phyloP scores from a whole-genome alignment of 2,888 invertebrate genomes.

The Adineta ricciae region DNA sequence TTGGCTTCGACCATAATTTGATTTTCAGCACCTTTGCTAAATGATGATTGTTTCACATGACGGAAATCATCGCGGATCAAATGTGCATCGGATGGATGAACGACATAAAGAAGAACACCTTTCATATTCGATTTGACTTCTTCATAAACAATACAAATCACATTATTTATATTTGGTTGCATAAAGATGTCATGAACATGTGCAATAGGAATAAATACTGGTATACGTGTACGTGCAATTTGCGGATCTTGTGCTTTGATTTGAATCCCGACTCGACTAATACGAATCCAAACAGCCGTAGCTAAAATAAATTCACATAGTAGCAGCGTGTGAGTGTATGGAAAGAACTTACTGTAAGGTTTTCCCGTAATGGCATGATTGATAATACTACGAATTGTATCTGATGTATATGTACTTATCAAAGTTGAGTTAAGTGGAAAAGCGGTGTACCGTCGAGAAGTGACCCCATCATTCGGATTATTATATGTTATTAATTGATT shows the following conservation, averaged over 20 bases:
- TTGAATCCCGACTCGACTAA: neutral
- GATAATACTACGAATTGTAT: conserved; percentile 9
- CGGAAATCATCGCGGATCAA: neutral
- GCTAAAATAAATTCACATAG: neutral
- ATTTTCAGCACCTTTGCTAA: neutral
- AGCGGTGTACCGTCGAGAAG: neutral
- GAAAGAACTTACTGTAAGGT: neutral
- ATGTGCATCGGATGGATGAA: neutral
- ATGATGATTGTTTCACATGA: neutral
- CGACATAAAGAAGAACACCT: neutral
- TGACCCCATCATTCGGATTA: neutral
- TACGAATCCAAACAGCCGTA: neutral
- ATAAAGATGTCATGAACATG: conserved; percentile 15
- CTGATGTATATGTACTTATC: neutral
- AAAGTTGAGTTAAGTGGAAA: conserved; percentile 17
- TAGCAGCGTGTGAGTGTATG: no score
- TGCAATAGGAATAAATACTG: conserved; percentile 9
- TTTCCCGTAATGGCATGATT: neutral
- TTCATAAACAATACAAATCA: conserved; percentile 21
- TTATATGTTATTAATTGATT: neutral
- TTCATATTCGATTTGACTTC: conserved; percentile 1
- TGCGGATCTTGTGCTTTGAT: neutral
- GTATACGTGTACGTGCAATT: conserved; percentile 14
- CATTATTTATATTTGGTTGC: conserved; percentile 7
- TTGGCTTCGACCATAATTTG: neutral